phyloP scores from a whole-genome alignment of 2,797 vertebrate genomes.

The Arrhamphus sclerolepis region DNA sequence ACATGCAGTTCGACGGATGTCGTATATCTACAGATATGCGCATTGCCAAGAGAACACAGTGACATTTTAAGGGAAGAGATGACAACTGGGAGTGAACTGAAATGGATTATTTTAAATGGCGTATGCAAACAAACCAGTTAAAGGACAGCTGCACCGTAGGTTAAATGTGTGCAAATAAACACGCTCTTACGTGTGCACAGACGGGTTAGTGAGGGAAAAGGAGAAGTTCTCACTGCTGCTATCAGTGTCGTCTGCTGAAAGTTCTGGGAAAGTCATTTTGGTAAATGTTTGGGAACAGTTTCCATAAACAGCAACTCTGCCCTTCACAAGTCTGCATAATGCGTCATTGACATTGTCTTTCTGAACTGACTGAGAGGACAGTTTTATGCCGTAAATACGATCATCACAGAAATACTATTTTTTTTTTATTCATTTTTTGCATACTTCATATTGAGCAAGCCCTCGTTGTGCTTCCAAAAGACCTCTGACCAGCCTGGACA shows the following conservation, averaged over 20 bases:
- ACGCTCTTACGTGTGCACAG: neutral
- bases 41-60: neutral
- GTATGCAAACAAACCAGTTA: slow-evolving; percentile 15
- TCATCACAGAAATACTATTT: neutral
- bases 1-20: slow-evolving; percentile 14
- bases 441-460: no score
- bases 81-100: neutral
- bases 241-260: slow-evolving; percentile 2
- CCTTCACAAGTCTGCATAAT: slow-evolving; percentile 21
- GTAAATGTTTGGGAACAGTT: slow-evolving; percentile 44
- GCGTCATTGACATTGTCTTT: slow-evolving; percentile 6
- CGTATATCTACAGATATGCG: neutral
- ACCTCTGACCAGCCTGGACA: no score
- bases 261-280: slow-evolving; percentile 1
- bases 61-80: neutral
- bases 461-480: no score
- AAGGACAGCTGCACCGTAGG: slow-evolving; percentile 1
- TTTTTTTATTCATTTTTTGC: no score
- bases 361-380: neutral
- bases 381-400: neutral
- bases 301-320: slow-evolving; percentile 24
- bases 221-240: neutral
- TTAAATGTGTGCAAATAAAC: slow-evolving; percentile 5
- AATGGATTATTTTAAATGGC: slow-evolving; percentile 1
- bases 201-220: slow-evolving; percentile 18